phyloP scores from a whole-genome alignment of 2,797 vertebrate species.

The Rhinogobio ventralis region DNA sequence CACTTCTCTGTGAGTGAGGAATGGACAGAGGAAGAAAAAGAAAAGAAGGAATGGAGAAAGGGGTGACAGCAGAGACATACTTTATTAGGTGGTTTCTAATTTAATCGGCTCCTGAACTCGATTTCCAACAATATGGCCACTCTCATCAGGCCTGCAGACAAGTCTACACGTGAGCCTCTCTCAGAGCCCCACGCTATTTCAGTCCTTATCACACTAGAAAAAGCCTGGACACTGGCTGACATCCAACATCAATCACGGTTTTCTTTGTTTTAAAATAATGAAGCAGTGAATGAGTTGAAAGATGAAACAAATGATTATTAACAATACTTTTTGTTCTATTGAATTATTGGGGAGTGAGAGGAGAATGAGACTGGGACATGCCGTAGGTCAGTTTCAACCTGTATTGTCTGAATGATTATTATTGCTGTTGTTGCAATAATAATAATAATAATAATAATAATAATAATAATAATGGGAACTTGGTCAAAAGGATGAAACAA shows the following conservation, averaged over 20 bases:
- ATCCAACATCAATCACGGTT: constrained; percentile 22
- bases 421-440: no score
- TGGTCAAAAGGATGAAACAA: no score
- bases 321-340: background rate
- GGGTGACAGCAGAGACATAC: constrained; percentile 36
- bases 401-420: background rate
- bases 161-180: constrained; percentile 23
- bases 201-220: constrained; percentile 42
- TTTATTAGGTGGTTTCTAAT: constrained; percentile 56
- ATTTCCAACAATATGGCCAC: constrained; percentile 47
- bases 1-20: constrained; percentile 47
- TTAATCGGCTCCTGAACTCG: constrained; percentile 36
- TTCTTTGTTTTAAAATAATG: constrained; percentile 31
- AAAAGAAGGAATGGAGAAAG: constrained; percentile 28
- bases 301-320: background rate
- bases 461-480: no score
- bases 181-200: constrained; percentile 54
- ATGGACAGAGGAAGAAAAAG: constrained; percentile 29
- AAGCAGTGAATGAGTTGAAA: background rate
- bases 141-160: constrained; percentile 44
- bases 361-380: background rate
- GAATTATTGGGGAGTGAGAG: background rate
- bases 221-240: constrained; percentile 22
- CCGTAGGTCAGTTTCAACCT: background rate
- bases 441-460: no score